Evolutionary conservation across 2,888 invertebrate genomes (phyloP).

Genomic region (Agapostemon virescens): DNA sequence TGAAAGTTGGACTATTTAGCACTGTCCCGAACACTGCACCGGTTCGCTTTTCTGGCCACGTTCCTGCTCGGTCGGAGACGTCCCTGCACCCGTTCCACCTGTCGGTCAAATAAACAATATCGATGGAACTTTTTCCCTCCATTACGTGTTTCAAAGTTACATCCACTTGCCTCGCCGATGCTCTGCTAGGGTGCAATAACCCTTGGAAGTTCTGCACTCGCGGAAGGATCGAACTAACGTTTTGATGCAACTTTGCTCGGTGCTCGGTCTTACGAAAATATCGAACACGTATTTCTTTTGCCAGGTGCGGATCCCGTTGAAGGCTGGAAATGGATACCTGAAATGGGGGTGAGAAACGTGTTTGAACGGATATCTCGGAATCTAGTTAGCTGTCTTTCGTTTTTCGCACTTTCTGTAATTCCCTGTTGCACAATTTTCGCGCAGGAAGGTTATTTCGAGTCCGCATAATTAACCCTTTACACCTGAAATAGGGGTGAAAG

Average conservation of each 20-base stretch:
- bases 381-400: no score
- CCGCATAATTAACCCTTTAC: no score
- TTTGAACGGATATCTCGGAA: no score
- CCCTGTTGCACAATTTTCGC: no score
- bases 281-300: neutral
- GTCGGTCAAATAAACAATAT: constrained; percentile 4
- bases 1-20: no score
- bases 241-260: neutral
- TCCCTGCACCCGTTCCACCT: neutral
- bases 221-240: neutral
- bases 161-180: neutral
- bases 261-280: neutral
- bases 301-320: neutral
- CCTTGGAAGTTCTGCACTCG: neutral
- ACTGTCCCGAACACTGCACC: no score
- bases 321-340: neutral
- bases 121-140: constrained; percentile 6
- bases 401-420: no score
- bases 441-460: no score
- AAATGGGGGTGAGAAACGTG: neutral
- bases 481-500: no score
- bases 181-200: neutral
- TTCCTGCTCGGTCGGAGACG: neutral
- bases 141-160: neutral
- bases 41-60: neutral